Evolutionary conservation across 1,140 invertebrate genomes (phyloP).

Genomic region (Eciton burchellii): DNA sequence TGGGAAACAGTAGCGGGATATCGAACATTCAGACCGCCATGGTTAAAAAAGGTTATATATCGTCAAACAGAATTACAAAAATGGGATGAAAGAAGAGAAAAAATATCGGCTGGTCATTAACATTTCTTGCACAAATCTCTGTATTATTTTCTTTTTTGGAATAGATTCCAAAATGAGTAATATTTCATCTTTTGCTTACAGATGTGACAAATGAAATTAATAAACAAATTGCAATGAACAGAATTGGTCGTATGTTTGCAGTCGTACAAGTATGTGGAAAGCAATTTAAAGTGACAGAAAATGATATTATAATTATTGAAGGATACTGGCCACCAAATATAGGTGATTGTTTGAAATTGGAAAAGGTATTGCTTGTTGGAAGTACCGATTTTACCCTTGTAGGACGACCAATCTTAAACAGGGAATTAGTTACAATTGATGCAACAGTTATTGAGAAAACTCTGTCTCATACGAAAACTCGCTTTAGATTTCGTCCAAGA

Average conservation of each 20-base stretch:
- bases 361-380: conserved; percentile 95
- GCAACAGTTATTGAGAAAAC: conserved; percentile 97
- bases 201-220: conserved; percentile 87
- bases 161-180: conserved; percentile 20
- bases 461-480: conserved; percentile 92
- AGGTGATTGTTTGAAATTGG: conserved; percentile 93
- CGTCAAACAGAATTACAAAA: conserved; percentile 73
- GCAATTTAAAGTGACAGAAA: conserved; percentile 95
- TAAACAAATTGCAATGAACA: conserved; percentile 85
- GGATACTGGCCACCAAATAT: conserved; percentile 93
- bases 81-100: conserved; percentile 72
- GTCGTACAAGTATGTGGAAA: conserved; percentile 93
- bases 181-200: conserved; percentile 67
- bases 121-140: not conserved
- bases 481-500: conserved; percentile 91
- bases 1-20: conserved; percentile 57
- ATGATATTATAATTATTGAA: conserved; percentile 94
- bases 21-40: conserved; percentile 66
- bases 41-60: conserved; percentile 61
- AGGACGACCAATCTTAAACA: conserved; percentile 92
- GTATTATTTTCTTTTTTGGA: conserved; percentile 44
- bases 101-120: conserved; percentile 70
- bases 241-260: conserved; percentile 93
- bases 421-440: conserved; percentile 90
- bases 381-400: conserved; percentile 94